These are phyloP conservation scores for Ernsta delagoae DNA, from an alignment of 2,888 invertebrate species.

Conservation along the genomic window DNA sequence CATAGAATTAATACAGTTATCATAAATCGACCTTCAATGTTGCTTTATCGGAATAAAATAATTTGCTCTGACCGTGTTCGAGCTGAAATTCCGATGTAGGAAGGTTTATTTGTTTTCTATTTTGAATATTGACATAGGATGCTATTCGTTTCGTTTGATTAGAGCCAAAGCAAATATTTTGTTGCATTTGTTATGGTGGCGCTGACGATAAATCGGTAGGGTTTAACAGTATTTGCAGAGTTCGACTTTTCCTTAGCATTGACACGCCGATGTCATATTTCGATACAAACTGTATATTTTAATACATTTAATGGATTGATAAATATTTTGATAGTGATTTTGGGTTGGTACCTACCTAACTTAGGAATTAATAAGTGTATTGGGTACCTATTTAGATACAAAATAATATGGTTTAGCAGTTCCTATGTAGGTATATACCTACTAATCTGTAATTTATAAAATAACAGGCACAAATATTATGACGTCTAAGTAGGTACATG, in stretches of 20 bases:
- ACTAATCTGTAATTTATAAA: too few species aligned
- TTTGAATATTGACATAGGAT: slow-evolving; percentile 62
- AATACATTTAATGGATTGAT: slow-evolving; percentile 66
- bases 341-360: too few species aligned
- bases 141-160: slow-evolving; percentile 51
- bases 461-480: too few species aligned
- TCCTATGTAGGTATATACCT: too few species aligned
- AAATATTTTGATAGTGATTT: slow-evolving; percentile 54
- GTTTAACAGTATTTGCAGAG: slow-evolving; percentile 63
- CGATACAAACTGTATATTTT: slow-evolving; percentile 62
- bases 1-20: slow-evolving; percentile 9
- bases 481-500: too few species aligned
- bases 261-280: slow-evolving; percentile 69
- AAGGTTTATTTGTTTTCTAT: slow-evolving; percentile 27
- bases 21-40: slow-evolving; percentile 16
- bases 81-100: slow-evolving; percentile 12
- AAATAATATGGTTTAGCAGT: too few species aligned
- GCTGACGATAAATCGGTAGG: slow-evolving; percentile 80
- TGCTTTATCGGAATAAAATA: slow-evolving; percentile 23
- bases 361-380: too few species aligned
- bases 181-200: slow-evolving; percentile 51
- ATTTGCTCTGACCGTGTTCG: slow-evolving; percentile 33
- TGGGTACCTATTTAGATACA: too few species aligned
- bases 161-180: slow-evolving; percentile 55
- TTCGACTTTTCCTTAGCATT: slow-evolving; percentile 56